Base-by-base conservation (phyloP, 2,113 vertebrate species). In the Colaptes auratus region DNA sequence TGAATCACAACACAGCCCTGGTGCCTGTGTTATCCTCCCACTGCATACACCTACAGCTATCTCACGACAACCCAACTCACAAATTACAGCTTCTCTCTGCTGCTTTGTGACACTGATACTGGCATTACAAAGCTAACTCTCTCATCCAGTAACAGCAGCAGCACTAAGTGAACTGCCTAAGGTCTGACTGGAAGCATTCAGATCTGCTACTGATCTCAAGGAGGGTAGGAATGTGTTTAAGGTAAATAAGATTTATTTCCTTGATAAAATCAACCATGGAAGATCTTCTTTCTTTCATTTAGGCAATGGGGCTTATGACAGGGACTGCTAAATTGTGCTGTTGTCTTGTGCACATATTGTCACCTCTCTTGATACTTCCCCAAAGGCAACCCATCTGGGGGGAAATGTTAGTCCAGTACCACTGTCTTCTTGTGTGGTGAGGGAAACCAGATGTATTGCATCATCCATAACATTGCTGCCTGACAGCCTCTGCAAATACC, bases 1-100 rank as follows among this genome's bases (percentile, higher is more conserved):
- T 81, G 93, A 96, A 97, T 96, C 80, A 93, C 93, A 96, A 82
- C 86, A 83, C 60, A 52, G 46, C 79, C 79, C 80, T 82, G 44
- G 46, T 89, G 87, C 83, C 85, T 94, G 31, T 60, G 53, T 90
- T 86, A 48, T 82, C 77, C 87, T 90, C 76, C 88, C 83, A 85
- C 94, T 82, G 66, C 66, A 63, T 66, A 93, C 94, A 95, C 87
- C 88, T 93, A 87, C 85, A 81, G 64, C 82, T 64, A 44, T 63
- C 70, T 93, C 81, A 82, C n/a, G 39, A 93, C 79, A 93, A 94
- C 76, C 48, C 59, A 42, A 13, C 44, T 82, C 79, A 35, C 58
- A 92, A 91, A 96, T 96, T 90, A 87, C 56, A 95, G 67, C 82
- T 88, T 92, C 23, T 92, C 58, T 12, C 44, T 89, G 82, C 82